Base-by-base conservation (phyloP, 2,797 vertebrate species). In the Girardinus metallicus region DNA sequence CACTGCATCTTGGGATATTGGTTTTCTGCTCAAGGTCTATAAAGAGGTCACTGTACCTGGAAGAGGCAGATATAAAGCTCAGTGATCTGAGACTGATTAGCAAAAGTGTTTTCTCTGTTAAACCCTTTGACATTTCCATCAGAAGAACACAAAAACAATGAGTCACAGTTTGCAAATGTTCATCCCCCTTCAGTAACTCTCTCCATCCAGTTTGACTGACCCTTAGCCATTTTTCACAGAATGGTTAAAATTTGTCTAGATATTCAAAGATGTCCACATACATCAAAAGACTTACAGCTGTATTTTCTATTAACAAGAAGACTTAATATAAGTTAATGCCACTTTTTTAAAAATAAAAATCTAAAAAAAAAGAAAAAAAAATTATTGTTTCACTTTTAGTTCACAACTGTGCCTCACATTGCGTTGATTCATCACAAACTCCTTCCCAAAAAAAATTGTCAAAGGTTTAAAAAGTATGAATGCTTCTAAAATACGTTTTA, bases 1-100 rank as follows among this genome's bases (percentile, higher is more conserved):
- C 93, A 91, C 89, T 93, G 96, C 94, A 95, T 92, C 88, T 91
- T 95, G 96, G 96, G 93, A 95, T 92, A 79, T 94, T 91, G 86
- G 91, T 95, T 95, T 92, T 91, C 77, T 86, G 18, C 57, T 82
- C 70, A 83, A 74, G 73, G 76, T 77, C 34, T 77, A 62, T 18
- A 77, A 80, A 13, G 68, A 46, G 60, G 43, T 78, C 23, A 47
- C 51, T 77, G 49, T 76, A 78, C 55, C 85, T 92, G 76, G 47
- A 82, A 84, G 51, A 78, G 15, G n/a, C 23, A 84, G 74, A 81
- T 57, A 76, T 62, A 44, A 85, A 83, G 80, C 2, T 73, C 26
- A 83, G 4, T 78, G 46, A 78, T 41, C 60, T 73, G 47, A 66
- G 57, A 80, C 34, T 31, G 23, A 41, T 55, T 68, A 29, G 5